A percentile compares a stretch with the other conserved stretches of the same genome.
Evolutionary conservation across 2,797 vertebrate genomes (phyloP).

Genomic region (Leptatherina wallacei): DNA sequence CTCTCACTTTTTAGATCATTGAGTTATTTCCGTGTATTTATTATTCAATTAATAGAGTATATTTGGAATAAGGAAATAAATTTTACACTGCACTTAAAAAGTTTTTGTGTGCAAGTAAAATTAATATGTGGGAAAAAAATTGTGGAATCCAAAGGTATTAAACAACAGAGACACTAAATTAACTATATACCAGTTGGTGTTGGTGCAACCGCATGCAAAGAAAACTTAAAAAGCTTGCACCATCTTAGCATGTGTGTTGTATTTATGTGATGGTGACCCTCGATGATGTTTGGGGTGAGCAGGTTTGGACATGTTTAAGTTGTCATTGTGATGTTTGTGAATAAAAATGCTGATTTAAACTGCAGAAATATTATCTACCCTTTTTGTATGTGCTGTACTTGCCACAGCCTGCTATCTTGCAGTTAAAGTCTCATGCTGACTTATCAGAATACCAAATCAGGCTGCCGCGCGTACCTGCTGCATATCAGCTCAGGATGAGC

Average conservation of each 20-base stretch:
- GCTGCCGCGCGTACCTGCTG: constrained; percentile 45
- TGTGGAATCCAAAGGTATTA: neutral
- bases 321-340: constrained; percentile 60
- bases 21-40: neutral
- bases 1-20: neutral
- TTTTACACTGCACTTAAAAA: neutral
- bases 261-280: constrained; percentile 31
- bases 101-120: neutral
- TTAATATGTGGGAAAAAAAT: no score
- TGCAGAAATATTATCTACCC: constrained; percentile 61
- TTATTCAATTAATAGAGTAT: neutral
- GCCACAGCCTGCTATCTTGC: constrained; percentile 67
- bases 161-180: neutral
- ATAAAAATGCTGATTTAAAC: constrained; percentile 63
- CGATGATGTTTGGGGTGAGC: constrained; percentile 45
- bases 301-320: constrained; percentile 56
- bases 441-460: constrained; percentile 70
- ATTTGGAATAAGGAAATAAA: neutral
- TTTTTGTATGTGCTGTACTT: constrained; percentile 56
- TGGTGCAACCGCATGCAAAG: no score
- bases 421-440: constrained; percentile 27
- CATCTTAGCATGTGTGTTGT: constrained; percentile 10
- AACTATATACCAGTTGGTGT: neutral
- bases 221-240: neutral
- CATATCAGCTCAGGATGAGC: constrained; percentile 37